A percentile compares a stretch with the other conserved stretches of the same genome.
Conservation (phyloP, 2,888 invertebrate species). For the Escarpia spicata region DNA sequence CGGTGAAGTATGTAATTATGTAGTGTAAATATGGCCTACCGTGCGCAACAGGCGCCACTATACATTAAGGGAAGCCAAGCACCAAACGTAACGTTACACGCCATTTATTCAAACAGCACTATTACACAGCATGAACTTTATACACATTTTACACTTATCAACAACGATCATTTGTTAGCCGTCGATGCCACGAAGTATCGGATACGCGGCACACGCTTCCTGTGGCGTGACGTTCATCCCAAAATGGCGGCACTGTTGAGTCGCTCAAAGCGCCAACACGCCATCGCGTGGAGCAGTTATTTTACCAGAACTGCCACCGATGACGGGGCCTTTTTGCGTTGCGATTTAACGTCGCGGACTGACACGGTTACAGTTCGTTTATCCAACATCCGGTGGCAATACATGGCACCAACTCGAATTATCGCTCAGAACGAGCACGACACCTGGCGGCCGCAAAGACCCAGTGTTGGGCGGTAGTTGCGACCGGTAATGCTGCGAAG, state of each 20-base stretch:
- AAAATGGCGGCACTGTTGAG: neutral
- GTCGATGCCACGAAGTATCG: neutral
- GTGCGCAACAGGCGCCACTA: neutral
- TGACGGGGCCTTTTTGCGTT: neutral
- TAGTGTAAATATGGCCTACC: too few relatives aligned
- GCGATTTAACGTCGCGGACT: neutral
- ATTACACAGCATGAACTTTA: neutral
- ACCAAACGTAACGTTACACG: neutral
- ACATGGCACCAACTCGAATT: neutral
- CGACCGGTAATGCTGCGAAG: neutral
- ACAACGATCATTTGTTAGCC: neutral
- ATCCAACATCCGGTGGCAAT: neutral
- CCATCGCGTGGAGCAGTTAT: neutral
- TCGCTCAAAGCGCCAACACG: neutral
- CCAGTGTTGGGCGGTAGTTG: neutral
- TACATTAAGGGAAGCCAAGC: neutral
- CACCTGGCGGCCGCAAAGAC: neutral
- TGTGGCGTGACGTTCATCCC: neutral
- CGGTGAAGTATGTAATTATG: too few relatives aligned
- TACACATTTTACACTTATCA: neutral
- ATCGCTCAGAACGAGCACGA: slow-evolving; percentile 5
- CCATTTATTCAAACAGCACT: slow-evolving; percentile 4
- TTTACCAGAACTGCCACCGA: neutral
- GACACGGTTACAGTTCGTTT: neutral
- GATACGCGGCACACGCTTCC: neutral